Conservation (phyloP, 64 coral and sea anemone species). For the Porites lutea region DNA sequence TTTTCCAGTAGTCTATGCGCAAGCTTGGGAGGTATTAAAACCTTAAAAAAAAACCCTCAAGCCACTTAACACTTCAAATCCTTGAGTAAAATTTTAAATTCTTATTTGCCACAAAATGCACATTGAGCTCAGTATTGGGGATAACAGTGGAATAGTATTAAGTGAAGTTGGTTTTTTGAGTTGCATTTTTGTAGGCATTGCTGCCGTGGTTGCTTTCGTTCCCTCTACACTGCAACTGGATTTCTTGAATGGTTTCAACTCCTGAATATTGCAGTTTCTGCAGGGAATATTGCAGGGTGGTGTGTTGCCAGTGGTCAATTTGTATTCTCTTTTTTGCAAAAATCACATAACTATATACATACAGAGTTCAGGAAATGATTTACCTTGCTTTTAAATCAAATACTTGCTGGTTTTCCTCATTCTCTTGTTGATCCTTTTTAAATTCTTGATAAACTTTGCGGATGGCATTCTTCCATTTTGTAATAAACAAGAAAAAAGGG, state of each 20-base stretch:
- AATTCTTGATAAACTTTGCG: neutral
- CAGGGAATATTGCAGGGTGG: neutral
- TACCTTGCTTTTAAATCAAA: neutral
- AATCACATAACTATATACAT: neutral
- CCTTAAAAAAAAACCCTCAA: neutral
- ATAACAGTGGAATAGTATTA: neutral
- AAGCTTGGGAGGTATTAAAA: neutral
- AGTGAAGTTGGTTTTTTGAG: neutral
- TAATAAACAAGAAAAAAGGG: neutral
- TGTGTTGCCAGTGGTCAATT: neutral
- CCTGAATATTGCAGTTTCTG: neutral
- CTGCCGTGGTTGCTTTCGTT: neutral
- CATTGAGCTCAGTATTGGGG: neutral
- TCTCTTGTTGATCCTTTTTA: neutral
- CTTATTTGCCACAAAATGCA: neutral
- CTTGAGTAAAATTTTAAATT: slow-evolving; percentile 3
- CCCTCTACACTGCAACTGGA: neutral
- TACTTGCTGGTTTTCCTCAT: slow-evolving; percentile 1
- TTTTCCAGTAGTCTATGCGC: neutral
- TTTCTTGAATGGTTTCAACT: neutral
- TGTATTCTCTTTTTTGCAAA: neutral
- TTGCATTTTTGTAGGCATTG: neutral
- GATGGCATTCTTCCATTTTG: neutral
- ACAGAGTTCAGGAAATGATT: neutral
- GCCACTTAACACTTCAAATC: neutral